Base-by-base conservation (phyloP, 1,140 invertebrate genomes). In the Chrysomallon squamiferum region DNA sequence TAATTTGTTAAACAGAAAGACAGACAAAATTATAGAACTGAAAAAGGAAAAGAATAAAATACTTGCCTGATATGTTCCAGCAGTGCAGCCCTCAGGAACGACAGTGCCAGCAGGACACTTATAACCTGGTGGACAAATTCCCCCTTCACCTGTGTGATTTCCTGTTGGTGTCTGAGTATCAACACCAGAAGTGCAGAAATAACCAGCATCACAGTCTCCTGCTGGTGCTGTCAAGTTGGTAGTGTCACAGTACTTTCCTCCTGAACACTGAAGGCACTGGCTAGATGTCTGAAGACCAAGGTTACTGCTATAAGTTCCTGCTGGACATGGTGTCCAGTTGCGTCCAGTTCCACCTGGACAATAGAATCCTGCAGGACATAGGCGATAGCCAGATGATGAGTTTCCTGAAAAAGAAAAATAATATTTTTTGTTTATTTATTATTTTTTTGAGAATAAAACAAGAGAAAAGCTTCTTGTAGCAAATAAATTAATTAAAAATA, bases 331-430 rank as follows among this genome's bases (percentile, higher is more conserved):
- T 9, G 77, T 72, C 73, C 77, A 77, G 69, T 83, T 80, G 3
- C 72, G 68, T 22, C 82, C 80, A 52, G 80, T 80, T 32, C 76
- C 79, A 35, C 68, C 66, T 30, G 70, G 69, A 62, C 82, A 84
- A 67, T 78, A 82, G 66, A 74, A 84, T 25, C 82, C 82, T 60
- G 68, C 62, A 25, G 82, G 77, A 66, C 82, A 84, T 7, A 81
- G 69, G 4, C 77, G 65, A 64, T 80, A 73, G 11, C 80, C 80
- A 15, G 80, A 75, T 11, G 65, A 54, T 3, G 78, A 75, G 52
- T 79, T 78, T n/a, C 82, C 79, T 84, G 54, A 15, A 50, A 30
- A 32, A 64, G 27, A 63, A 2, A 65, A 9, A 32, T 56, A 5
- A 62, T 5, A 15, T 5, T 38, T 15, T 7, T 38, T 38, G 5